These are phyloP conservation scores for Tupaia tana DNA, from an alignment of 2,113 vertebrate genomes.

Conservation along the genomic window DNA sequence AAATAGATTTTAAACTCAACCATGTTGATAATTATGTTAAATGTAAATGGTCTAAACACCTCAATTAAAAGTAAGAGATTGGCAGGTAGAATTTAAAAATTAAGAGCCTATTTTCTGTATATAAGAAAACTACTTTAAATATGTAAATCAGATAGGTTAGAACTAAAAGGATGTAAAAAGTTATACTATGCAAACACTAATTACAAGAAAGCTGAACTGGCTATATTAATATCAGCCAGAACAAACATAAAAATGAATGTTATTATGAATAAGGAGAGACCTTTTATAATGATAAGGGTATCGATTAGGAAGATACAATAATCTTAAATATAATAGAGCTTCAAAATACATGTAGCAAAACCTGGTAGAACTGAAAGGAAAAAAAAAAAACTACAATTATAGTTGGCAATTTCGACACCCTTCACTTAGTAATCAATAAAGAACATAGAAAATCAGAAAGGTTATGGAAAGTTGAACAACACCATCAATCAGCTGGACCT, in stretches of 20 bases:
- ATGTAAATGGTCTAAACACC: slow-evolving; percentile 33
- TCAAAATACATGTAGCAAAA: slow-evolving; percentile 52
- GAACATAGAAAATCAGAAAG: slow-evolving; percentile 11
- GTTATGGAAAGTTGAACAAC: not conserved
- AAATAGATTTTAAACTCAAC: slow-evolving; percentile 45
- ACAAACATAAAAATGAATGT: not conserved
- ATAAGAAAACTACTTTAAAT: slow-evolving; percentile 44
- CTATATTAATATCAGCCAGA: not conserved
- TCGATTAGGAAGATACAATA: not conserved
- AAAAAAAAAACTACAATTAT: not conserved
- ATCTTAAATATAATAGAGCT: not conserved
- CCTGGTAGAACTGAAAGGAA: slow-evolving; percentile 3
- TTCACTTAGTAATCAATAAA: slow-evolving; percentile 17
- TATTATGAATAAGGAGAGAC: not conserved
- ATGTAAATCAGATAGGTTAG: not conserved
- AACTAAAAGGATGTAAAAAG: slow-evolving; percentile 46
- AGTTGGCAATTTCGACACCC: not conserved
- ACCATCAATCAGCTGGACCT: not conserved
- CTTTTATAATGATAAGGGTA: not conserved
- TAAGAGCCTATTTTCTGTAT: not conserved
- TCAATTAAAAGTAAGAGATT: slow-evolving; percentile 37
- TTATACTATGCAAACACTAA: not conserved
- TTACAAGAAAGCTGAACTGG: not conserved
- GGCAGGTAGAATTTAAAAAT: not conserved
- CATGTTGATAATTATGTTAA: slow-evolving; percentile 47